Conservation (phyloP, 2,113 vertebrate genomes). For the Vidua macroura region DNA sequence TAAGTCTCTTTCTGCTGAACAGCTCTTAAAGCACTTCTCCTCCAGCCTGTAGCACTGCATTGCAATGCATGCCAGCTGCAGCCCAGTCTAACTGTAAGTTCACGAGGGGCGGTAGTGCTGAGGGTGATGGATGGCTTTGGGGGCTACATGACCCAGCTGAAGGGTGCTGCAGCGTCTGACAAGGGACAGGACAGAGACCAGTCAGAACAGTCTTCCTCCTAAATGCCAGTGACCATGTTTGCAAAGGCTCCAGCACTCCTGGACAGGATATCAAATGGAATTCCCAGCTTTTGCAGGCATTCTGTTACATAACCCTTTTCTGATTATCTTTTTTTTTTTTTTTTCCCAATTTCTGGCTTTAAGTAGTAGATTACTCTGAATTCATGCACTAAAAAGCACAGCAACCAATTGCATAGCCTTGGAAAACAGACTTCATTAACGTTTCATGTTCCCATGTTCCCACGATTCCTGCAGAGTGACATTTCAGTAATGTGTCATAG, state of each 20-base stretch:
- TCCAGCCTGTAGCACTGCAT: background rate
- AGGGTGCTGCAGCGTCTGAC: background rate
- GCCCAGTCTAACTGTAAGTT: accelerated
- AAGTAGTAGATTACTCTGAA: background rate
- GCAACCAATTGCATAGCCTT: background rate
- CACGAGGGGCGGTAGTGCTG: background rate
- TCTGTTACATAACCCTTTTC: background rate
- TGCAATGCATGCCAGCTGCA: background rate
- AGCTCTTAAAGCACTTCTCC: background rate
- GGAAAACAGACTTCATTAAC: background rate
- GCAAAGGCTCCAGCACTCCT: background rate
- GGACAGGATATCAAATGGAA: background rate
- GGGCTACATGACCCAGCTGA: accelerated
- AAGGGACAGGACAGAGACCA: background rate
- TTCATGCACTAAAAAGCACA: slow-evolving; percentile 17
- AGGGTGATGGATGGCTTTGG: background rate
- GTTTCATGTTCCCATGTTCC: background rate
- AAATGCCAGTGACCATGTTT: background rate
- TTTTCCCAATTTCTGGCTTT: background rate
- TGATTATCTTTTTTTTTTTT: background rate
- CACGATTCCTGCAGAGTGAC: background rate
- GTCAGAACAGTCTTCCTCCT: background rate
- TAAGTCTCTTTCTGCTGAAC: background rate
- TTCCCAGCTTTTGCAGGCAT: background rate
- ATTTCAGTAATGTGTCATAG: background rate